Base-by-base conservation (phyloP, 1,140 invertebrate genomes). In the Zaprionus taronus region DNA sequence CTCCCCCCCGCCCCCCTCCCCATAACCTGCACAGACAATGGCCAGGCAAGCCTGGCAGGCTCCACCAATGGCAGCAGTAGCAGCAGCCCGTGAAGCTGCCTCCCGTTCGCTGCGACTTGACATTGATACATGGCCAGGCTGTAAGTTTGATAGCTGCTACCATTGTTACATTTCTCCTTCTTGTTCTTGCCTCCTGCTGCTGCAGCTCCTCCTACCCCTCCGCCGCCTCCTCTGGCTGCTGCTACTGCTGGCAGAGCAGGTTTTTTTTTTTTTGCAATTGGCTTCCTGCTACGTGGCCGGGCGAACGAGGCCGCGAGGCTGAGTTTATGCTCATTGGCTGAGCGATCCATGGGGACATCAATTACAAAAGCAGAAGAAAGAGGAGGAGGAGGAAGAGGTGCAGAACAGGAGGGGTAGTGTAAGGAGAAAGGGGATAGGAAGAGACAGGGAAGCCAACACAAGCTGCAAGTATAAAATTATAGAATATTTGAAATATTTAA, bases 101-200 rank as follows among this genome's bases (percentile, higher is more conserved):
- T 44, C 62, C 66, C 65, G 41, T 55, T 68, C 44, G 55, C 58
- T 65, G 57, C 61, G 36, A 56, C 44, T 60, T 90, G 85, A 90
- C 85, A 89, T 89, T 89, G 85, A 90, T 89, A 85, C 81, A 89
- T 89, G 80, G 85, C 85, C 76, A 63, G 67, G 44, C 81, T 75
- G 76, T 72, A 81, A 77, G 76, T 77, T 90, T 85, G 86, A 90
- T 85, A 78, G 82, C 66, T 90, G 79, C 67, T 85, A 69, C 86
- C 85, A 90, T 89, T 89, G 85, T 90, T 89, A 81, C 73, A 77
- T 58, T 80, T 80, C 77, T 58, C 67, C 31, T 17, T 68, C 31
- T 26, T 26, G 44, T 15, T 17, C 28, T 26, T 28, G 41, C 9
- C n/a, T 41, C 47, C 3, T 15, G 5, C 47, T 24, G n/a, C 41